These are phyloP conservation scores for Pantherophis guttatus DNA, from an alignment of 2,113 vertebrate genomes.

Conservation along the genomic window DNA sequence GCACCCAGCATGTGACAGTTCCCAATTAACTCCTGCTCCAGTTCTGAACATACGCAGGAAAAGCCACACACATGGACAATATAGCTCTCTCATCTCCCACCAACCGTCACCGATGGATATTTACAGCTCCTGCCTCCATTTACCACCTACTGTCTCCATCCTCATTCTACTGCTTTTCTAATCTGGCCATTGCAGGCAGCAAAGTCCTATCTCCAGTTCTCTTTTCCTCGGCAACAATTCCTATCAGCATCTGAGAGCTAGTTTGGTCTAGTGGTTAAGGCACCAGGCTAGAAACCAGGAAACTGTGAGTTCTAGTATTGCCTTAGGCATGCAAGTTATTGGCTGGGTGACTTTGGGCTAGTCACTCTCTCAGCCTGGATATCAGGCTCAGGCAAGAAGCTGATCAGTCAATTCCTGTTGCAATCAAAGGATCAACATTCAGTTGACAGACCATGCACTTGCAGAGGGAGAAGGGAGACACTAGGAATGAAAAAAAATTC, in stretches of 20 bases:
- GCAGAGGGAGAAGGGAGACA: neutral
- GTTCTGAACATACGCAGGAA: slow-evolving; percentile 2
- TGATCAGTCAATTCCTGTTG: neutral
- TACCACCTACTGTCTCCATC: neutral
- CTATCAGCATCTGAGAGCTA: neutral
- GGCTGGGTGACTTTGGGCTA: neutral
- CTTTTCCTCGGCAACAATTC: neutral
- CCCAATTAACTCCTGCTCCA: slow-evolving; percentile 31
- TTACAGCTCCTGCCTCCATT: neutral
- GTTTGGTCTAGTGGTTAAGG: neutral
- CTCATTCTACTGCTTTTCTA: neutral
- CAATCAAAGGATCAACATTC: neutral
- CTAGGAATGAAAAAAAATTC: neutral
- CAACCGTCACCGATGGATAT: neutral
- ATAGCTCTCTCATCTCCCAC: neutral
- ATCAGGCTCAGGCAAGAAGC: neutral
- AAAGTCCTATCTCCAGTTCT: neutral
- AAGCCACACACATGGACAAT: slow-evolving; percentile 5
- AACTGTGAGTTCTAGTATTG: neutral
- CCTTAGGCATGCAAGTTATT: neutral
- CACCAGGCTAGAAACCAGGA: neutral
- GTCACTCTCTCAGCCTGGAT: neutral
- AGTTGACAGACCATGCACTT: neutral
- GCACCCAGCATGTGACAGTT: slow-evolving; percentile 19
- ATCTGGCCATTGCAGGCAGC: neutral